Evolutionary conservation across 2,113 vertebrate species (phyloP), one percentile per base, ranked within the genome.

Genomic region (Lichenostomus cassidix): DNA sequence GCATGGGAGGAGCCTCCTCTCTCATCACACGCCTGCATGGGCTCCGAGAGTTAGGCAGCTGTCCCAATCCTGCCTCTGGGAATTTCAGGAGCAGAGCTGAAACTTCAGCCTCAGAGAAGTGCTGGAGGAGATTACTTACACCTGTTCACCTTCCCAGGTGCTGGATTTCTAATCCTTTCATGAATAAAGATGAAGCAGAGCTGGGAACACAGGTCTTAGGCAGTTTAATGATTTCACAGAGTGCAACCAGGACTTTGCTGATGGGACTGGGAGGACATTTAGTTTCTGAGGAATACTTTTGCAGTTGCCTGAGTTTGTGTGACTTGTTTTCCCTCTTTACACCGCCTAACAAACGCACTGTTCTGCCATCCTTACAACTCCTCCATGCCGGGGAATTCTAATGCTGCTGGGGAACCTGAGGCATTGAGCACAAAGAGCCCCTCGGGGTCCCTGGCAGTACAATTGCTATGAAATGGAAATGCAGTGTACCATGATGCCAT

Each of bases 401-500:
- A 52, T 33, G 71, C 15, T 24, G 50, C 56, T 31, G 47, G 68
- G 65, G 12, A 62, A n/a, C 41, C 9, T 8, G 37, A 52, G 74
- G 93, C 23, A 3, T 6, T 46, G 14, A 2, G 35, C 16, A 33
- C 31, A n/a, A 27, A 62, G 20, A 73, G 29, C 41, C 18, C 10
- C 20, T 27, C 5, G 10, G 83, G 58, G 42, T n/a, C 37, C 52
- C 82, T 58, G 59, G 62, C 80, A 28, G 44, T 29, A 15, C 56
- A 52, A 95, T 53, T 15, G 73, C 90, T 96, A 94, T 94, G 96
- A 96, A 95, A 94, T 96, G 97, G 97, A 96, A 97, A 95, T 95
- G 94, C 64, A 94, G 76, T 98, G 98, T 98, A 99, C 99, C 99
- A 99, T 99, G 97, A 99, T 99, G 97, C 97, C 98, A 94, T 97